Base-by-base conservation (phyloP, 53 echinoderm and acorn worm genomes). In the Stichopus horrens region DNA sequence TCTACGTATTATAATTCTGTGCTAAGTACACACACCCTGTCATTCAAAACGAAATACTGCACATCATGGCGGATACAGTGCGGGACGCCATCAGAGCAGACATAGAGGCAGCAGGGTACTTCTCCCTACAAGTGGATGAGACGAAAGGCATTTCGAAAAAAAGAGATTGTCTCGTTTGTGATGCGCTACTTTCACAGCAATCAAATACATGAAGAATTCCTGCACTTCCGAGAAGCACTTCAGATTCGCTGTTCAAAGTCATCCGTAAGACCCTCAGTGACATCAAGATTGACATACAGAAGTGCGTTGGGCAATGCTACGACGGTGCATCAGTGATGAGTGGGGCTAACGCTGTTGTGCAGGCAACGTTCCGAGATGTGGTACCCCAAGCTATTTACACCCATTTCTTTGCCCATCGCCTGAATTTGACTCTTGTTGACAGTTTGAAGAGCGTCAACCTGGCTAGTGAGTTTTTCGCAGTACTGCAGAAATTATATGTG, bases 281-380 rank as follows among this genome's bases (percentile, higher is more conserved):
- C 60, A 83, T 37, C 59, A 54, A 76, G 21, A 52, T 89, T 13
- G 83, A 88, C 59, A 76, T 76, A 7, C 74, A 75, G 19, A 83
- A 82, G 10, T 76, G 66, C 21, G 87, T 92, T 78, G 92, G 89
- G 13, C 89, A 92, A 20, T 76, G 92, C 21, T 92, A 92, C 55
- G 92, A 90, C 63, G 92, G 92, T 13, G 92, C 92, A 16, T 89
- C 89, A 6, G 92, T 92, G 20, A 86, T 92, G 89, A 89, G 89
- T 86, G 92, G 92, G 9, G 85, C 22, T 9, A 73, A 66, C 65
- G 37, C 86, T 58, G 92, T 86, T 58, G 86, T 91, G 13, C 89
- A 89, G 56, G 82, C 21, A 11, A 89, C 52, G 37, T 83, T 89
- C 57, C 20, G 76, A 21, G 76, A 76, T n/a, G 89, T 73, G 8